A percentile compares a stretch with the other conserved stretches of the same genome.
phyloP scores from a whole-genome alignment of 2,113 vertebrate genomes.

The Oophaga pumilio region DNA sequence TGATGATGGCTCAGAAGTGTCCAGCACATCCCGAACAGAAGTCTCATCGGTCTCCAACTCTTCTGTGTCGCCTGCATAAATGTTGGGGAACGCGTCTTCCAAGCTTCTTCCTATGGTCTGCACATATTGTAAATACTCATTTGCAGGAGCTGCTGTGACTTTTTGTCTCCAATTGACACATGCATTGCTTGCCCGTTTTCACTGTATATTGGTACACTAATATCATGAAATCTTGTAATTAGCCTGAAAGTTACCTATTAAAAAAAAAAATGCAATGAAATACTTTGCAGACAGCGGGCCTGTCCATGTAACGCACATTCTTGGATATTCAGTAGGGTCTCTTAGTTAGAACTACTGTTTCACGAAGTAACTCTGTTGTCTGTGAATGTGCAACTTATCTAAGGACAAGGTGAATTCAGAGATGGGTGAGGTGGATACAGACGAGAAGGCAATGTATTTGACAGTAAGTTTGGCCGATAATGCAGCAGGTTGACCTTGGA shows the following conservation, averaged over 20 bases:
- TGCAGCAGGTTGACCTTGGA: neutral
- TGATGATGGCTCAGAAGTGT: constrained; percentile 83
- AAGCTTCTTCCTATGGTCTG: neutral
- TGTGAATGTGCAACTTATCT: neutral
- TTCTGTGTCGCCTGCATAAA: constrained; percentile 84
- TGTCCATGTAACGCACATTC: neutral
- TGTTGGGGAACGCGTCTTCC: neutral
- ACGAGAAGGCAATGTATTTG: neutral
- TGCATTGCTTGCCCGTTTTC: neutral
- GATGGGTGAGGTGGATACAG: neutral
- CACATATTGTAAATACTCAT: constrained; percentile 39
- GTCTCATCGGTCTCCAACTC: constrained; percentile 75
- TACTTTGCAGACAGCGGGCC: constrained; percentile 9
- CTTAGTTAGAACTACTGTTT: neutral
- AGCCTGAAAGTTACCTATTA: constrained; percentile 1
- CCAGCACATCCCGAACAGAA: constrained; percentile 80
- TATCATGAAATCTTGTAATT: constrained; percentile 18
- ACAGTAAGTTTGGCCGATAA: neutral
- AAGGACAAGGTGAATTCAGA: neutral
- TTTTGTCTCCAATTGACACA: constrained; percentile 11
- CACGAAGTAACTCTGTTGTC: neutral
- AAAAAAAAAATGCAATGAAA: constrained; percentile 13
- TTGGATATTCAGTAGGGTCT: neutral
- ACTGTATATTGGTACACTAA: constrained; percentile 2
- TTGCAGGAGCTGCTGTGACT: constrained; percentile 13